These are phyloP conservation scores for Antechinus flavipes DNA, from an alignment of 2,113 vertebrate genomes.

Conservation along the genomic window DNA sequence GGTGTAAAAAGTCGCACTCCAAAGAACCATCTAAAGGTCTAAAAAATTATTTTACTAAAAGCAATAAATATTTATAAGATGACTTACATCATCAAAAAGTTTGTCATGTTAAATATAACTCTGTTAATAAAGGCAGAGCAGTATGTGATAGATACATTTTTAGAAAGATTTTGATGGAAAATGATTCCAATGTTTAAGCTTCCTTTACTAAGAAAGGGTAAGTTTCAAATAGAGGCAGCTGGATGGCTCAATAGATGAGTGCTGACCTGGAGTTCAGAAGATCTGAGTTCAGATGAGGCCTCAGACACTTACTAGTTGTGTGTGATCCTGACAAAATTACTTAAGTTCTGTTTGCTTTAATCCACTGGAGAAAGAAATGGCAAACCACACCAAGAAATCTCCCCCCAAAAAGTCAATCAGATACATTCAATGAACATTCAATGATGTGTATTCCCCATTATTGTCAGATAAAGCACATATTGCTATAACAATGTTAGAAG, in stretches of 20 bases:
- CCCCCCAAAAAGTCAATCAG: neutral
- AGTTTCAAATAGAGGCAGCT: neutral
- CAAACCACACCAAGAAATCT: neutral
- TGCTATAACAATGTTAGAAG: neutral
- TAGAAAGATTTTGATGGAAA: neutral
- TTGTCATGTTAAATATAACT: neutral
- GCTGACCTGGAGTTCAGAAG: neutral
- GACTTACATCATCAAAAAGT: neutral
- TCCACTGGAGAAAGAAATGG: neutral
- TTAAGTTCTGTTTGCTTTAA: neutral
- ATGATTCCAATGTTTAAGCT: neutral
- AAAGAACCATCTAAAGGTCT: neutral
- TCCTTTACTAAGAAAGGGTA: neutral
- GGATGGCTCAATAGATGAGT: neutral
- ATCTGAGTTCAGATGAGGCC: neutral
- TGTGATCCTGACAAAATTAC: neutral
- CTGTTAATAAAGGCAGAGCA: neutral
- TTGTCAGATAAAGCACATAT: neutral
- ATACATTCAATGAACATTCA: neutral
- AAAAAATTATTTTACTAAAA: neutral
- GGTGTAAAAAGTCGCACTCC: neutral
- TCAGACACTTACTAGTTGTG: neutral
- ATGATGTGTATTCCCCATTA: neutral
- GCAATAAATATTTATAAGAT: neutral
- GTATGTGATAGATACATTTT: no score